Conservation (phyloP, 2,797 vertebrate genomes). For the Scomberomorus guttatus region DNA sequence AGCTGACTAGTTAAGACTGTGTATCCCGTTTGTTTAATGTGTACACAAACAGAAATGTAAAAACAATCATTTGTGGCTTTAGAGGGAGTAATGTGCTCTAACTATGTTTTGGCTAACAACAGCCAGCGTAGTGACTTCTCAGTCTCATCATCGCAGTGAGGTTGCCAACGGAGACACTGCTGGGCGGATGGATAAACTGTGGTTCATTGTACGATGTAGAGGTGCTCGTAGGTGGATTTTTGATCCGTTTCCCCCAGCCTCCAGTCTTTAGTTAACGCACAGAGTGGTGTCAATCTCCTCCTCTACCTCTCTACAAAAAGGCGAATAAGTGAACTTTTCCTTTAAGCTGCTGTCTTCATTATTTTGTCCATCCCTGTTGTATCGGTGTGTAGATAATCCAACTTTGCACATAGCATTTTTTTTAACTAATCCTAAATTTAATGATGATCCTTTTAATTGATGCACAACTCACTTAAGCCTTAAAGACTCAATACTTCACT, state of each 20-base stretch:
- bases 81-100: too few species aligned
- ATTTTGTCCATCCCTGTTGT: not conserved
- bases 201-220: not conserved
- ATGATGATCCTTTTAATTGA: slow-evolving; percentile 16
- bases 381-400: not conserved
- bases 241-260: too few species aligned
- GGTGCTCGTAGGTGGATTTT: too few species aligned
- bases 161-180: not conserved
- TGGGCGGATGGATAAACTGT: not conserved
- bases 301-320: not conserved
- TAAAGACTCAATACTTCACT: not conserved
- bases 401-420: not conserved
- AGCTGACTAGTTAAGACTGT: too few species aligned
- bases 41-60: too few species aligned
- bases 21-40: too few species aligned
- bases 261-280: not conserved
- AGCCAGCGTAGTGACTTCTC: too few species aligned
- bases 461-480: not conserved
- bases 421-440: not conserved
- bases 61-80: too few species aligned
- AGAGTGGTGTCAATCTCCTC: not conserved
- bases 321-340: not conserved
- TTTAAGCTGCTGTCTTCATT: not conserved
- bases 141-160: too few species aligned
- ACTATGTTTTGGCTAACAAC: too few species aligned